Evolutionary conservation across 2,797 vertebrate species (phyloP), one percentile per base, ranked within the genome.

Genomic region (Muscicapa comitata): DNA sequence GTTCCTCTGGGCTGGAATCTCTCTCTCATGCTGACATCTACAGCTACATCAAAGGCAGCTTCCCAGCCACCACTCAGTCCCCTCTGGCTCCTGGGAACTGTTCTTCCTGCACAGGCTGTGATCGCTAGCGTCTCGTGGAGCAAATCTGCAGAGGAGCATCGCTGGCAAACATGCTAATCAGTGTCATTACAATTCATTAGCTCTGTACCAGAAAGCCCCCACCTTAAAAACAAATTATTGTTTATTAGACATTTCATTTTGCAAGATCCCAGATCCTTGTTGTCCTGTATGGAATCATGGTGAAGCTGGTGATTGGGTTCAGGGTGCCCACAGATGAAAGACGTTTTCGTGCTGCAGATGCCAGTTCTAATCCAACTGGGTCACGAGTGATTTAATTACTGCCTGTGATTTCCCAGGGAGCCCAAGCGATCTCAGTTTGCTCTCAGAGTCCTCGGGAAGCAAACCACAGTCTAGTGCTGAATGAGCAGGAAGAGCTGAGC

Each of bases 361-460:
- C 88, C 86, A 38, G 33, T 37, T 85, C 59, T 59, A 62, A 94
- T 86, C 80, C 88, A 95, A 86, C 70, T 94, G 92, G 94, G 93
- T 94, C 92, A 91, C 4, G 40, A 94, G 88, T 70, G 95, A 90
- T 94, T 96, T 94, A 93, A 86, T 93, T 86, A 84, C 68, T 79
- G 84, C 67, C 88, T 82, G 81, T 42, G 91, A 79, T 84, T 79
- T 86, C 71, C 26, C 45, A 57, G 74, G 70, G 55, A 82, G 67
- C 63, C 74, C 48, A 28, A 29, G 51, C 0, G 2, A 78, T 61
- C 88, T 75, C 50, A 1, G 42, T 51, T 95, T 33, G 66, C 35
- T 75, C 47, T 21, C 3, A 6, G 55, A 63, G 50, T 55, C n/a
- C 33, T 63, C 21, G 0, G 29, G 43, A 81, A 35, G 24, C 0